Evolutionary conservation across 2,888 invertebrate species (phyloP).

Genomic region (Agonopterix heracliana): DNA sequence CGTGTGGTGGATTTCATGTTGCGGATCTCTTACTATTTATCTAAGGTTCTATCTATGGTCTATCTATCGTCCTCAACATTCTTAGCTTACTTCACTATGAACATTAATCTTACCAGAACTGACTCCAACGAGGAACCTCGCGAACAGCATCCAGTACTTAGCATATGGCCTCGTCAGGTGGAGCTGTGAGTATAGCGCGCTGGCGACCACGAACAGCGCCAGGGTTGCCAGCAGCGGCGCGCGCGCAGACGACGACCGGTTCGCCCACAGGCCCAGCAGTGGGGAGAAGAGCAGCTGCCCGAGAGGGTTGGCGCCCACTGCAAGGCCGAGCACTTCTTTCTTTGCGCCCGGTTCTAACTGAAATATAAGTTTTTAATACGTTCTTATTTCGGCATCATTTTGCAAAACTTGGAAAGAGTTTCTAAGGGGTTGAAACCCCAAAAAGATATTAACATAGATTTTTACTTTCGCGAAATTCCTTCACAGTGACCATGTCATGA

Average conservation of each 20-base stretch:
- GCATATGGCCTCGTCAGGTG: slow-evolving; percentile 80
- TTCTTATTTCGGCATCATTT: background rate
- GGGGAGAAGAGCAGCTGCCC: slow-evolving; percentile 93
- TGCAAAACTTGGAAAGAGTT: too few species aligned
- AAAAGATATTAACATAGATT: too few species aligned
- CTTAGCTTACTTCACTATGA: too few species aligned
- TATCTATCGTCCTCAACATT: too few species aligned
- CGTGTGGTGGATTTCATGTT: too few species aligned
- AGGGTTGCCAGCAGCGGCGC: slow-evolving; percentile 83
- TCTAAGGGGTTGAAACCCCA: too few species aligned
- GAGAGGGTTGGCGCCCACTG: slow-evolving; percentile 91
- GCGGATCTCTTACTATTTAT: too few species aligned
- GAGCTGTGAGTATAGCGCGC: slow-evolving; percentile 83
- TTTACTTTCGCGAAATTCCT: too few species aligned
- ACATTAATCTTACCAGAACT: slow-evolving; percentile 79
- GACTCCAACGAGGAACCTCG: slow-evolving; percentile 88
- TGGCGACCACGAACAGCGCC: slow-evolving; percentile 82
- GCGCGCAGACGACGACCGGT: slow-evolving; percentile 82
- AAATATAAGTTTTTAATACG: background rate
- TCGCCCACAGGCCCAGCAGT: slow-evolving; percentile 89
- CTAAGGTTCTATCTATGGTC: too few species aligned
- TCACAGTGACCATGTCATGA: too few species aligned
- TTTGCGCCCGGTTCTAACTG: slow-evolving; percentile 87
- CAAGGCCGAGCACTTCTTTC: slow-evolving; percentile 88
- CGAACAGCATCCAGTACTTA: slow-evolving; percentile 84